A percentile compares a stretch with the other conserved stretches of the same genome.
Evolutionary conservation across 2,113 vertebrate species (phyloP).

Genomic region (Syrrhaptes paradoxus): DNA sequence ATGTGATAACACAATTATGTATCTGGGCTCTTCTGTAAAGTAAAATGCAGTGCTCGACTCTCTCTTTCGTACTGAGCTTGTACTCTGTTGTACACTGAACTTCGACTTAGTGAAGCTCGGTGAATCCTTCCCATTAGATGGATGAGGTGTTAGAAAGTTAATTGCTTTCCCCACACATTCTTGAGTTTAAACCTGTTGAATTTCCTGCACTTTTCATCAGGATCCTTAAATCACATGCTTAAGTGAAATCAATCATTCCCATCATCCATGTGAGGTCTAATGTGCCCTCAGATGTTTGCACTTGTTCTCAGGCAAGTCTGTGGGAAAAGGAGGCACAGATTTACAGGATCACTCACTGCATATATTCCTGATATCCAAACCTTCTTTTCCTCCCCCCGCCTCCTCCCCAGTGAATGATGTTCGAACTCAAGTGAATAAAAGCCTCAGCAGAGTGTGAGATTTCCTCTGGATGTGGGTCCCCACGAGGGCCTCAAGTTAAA

Average conservation of each 20-base stretch:
- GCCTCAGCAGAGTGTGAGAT: neutral
- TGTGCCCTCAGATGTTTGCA: neutral
- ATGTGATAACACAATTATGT: neutral
- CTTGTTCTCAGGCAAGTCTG: neutral
- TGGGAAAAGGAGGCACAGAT: neutral
- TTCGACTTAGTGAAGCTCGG: neutral
- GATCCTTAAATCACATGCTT: neutral
- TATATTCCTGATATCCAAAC: neutral
- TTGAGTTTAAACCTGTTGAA: neutral
- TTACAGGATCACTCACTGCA: neutral
- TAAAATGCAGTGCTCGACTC: neutral
- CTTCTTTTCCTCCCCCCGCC: neutral
- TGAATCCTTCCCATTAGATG: neutral
- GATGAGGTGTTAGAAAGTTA: neutral
- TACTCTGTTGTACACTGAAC: neutral
- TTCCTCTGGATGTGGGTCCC: neutral
- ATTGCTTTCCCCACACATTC: neutral
- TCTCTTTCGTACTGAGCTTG: neutral
- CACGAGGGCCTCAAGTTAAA: neutral
- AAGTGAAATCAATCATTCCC: neutral
- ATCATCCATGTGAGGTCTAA: neutral
- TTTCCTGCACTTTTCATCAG: neutral
- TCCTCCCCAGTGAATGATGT: neutral
- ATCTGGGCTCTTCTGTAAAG: neutral
- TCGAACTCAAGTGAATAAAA: neutral